Evolutionary conservation across 2,797 vertebrate genomes (phyloP), one percentile per base, ranked within the genome.

Genomic region (Lepus townsendii): DNA sequence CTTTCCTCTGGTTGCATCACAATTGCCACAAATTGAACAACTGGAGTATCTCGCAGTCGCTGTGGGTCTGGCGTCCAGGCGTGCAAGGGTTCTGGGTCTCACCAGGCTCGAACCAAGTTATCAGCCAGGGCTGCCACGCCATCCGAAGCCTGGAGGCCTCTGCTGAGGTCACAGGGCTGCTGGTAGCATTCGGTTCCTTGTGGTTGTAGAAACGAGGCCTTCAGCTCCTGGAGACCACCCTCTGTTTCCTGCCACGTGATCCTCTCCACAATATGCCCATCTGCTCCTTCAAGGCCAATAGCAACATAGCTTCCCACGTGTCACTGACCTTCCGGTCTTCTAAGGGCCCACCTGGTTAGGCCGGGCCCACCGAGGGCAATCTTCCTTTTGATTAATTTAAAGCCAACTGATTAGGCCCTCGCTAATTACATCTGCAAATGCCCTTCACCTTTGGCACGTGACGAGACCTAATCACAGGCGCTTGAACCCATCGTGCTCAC

Each of bases 231-330:
- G 7, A 10, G 26, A 2, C 6, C 27, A 57, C 52, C 35, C 26
- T 14, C 47, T 2, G 0, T n/a, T 50, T 24, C 32, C 63, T 83
- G 62, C n/a, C 19, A 7, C 0, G 1, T 9, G 6, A 16, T 35
- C 71, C 30, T 69, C 27, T 62, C 32, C 57, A 52, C 24, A 2
- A n/a, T 19, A 24, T 4, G 35, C 7, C 54, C 5, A 7, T 32
- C 30, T 62, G 47, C 17, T 54, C 83, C 62, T 76, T 91, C 24
- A 26, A 32, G 54, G 62, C 14, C 63, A 42, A 1, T 7, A 77
- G 27, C 63, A 19, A 7, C 3, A 6, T 3, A 32, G 66, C 14
- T 50, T 85, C 76, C 27, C 8, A 79, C 22, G 7, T n/a, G 0
- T 63, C 85, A 68, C 24, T 13, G 79, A 60, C 16, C 30, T 47